These are phyloP conservation scores for Tenthredo amoena DNA, from an alignment of 2,888 invertebrate genomes.

Conservation along the genomic window DNA sequence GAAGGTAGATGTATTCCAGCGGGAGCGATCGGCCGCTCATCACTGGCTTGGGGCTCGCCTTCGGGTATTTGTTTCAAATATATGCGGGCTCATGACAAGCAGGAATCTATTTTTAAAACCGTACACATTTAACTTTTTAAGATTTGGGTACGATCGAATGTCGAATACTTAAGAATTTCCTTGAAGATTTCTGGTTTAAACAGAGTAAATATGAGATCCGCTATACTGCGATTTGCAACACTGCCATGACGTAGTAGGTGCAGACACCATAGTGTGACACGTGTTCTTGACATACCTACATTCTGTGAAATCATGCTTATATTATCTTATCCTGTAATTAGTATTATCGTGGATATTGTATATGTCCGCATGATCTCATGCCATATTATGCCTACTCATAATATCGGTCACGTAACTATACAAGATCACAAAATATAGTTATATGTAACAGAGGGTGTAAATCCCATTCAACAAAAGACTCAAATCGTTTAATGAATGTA, in stretches of 20 bases:
- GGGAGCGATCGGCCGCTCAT: constrained; percentile 10
- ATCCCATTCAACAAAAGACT: neutral
- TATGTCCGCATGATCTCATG: neutral
- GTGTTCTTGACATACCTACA: constrained; percentile 22
- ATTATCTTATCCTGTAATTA: neutral
- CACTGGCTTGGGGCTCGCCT: neutral
- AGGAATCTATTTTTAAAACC: constrained; percentile 65
- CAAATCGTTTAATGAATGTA: neutral
- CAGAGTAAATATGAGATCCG: neutral
- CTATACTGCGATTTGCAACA: neutral
- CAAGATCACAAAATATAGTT: neutral
- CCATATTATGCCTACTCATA: neutral
- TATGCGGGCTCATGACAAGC: neutral
- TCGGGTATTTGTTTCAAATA: constrained; percentile 24
- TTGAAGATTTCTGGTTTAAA: neutral
- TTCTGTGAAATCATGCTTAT: constrained; percentile 3
- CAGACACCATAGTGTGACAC: neutral
- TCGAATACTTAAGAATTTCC: neutral
- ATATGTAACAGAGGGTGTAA: neutral
- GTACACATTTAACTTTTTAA: constrained; percentile 58
- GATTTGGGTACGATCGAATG: constrained; percentile 19
- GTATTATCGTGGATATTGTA: neutral
- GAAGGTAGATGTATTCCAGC: neutral
- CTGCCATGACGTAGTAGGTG: neutral
- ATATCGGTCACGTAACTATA: neutral